Base-by-base conservation (phyloP, 1,140 invertebrate genomes). In the Aethina tumida region DNA sequence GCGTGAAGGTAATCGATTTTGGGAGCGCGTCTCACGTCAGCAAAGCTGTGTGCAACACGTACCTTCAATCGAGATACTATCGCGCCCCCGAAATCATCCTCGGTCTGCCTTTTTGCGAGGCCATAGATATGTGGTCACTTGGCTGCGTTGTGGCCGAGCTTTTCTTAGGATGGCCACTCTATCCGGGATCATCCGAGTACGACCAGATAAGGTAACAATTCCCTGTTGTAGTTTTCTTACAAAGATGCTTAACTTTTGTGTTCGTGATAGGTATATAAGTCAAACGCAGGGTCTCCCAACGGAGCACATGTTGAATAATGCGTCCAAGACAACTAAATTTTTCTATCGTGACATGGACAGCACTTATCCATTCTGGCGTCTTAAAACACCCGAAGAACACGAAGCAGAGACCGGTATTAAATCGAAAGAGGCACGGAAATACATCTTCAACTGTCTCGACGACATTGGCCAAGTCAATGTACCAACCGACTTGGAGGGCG, bases 111-210 rank as follows among this genome's bases (percentile, higher is more conserved):
- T 99, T 99, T 69, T 97, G 93, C 71, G 97, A 99, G 68, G 92
- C 95, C 3, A 99, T 99, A 52, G 97, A 99, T 66, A 99, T 99
- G 95, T 99, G 97, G 97, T 98, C 95, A 0, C 70, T 99, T 36
- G 97, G 97, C 14, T 99, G 97, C 69, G 97, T 99, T 35, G 96
- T 99, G 13, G 97, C 97, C 2, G 97, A 99, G 64, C 71, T 99
- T 31, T 99, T 99, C 68, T 74, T 99, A 10, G 97, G 97, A 39
- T 99, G 97, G 97, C 97, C 97, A 10, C 71, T 99, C 2, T 99
- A 99, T 69, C 97, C 97, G 0, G 97, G 97, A 31, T 96, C 93
- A 16, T 98, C 95, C 1, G 97, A 99, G 68, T 99, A 98, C 66
- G 97, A 99, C 69, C 97, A 99, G 68, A 99, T 99, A 54, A 20